A percentile compares a stretch with the other conserved stretches of the same genome.
Evolutionary conservation across 2,113 vertebrate genomes (phyloP).

Genomic region (Triplophysa dalaica): DNA sequence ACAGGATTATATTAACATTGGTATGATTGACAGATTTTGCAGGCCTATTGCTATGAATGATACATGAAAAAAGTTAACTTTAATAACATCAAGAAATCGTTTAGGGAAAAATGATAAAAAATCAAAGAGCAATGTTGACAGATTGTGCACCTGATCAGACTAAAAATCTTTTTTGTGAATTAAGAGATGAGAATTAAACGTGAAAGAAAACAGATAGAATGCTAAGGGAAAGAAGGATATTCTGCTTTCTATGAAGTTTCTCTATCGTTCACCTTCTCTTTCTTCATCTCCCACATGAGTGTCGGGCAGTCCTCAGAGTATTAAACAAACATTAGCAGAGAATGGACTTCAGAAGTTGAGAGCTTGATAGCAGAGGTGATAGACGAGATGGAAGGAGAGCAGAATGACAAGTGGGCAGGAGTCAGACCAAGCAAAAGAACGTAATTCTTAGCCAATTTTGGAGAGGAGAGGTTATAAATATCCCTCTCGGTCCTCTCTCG

Average conservation of each 20-base stretch:
- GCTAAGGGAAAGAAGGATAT: background rate
- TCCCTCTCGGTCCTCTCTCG: background rate
- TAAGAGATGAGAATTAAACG: background rate
- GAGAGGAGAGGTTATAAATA: slow-evolving; percentile 47
- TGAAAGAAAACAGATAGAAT: too few relatives aligned
- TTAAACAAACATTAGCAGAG: slow-evolving; percentile 79
- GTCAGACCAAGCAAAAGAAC: slow-evolving; percentile 38
- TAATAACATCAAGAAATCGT: too few relatives aligned
- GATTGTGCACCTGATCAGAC: too few relatives aligned
- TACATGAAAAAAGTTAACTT: too few relatives aligned
- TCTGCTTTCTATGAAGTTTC: background rate
- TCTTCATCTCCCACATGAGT: slow-evolving; percentile 57
- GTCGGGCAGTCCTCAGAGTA: slow-evolving; percentile 70
- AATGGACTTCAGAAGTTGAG: slow-evolving; percentile 64
- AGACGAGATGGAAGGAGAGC: slow-evolving; percentile 62
- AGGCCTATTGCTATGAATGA: too few relatives aligned
- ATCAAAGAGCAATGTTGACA: too few relatives aligned
- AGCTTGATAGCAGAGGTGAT: slow-evolving; percentile 67
- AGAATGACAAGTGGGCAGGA: slow-evolving; percentile 64
- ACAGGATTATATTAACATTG: too few relatives aligned
- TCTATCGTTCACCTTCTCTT: slow-evolving; percentile 53
- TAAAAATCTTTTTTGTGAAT: too few relatives aligned
- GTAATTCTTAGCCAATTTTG: slow-evolving; percentile 51
- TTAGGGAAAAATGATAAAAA: too few relatives aligned
- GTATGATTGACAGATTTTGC: background rate